Base-by-base conservation (phyloP, 2,113 vertebrate species). In the Dasyprocta punctata region DNA sequence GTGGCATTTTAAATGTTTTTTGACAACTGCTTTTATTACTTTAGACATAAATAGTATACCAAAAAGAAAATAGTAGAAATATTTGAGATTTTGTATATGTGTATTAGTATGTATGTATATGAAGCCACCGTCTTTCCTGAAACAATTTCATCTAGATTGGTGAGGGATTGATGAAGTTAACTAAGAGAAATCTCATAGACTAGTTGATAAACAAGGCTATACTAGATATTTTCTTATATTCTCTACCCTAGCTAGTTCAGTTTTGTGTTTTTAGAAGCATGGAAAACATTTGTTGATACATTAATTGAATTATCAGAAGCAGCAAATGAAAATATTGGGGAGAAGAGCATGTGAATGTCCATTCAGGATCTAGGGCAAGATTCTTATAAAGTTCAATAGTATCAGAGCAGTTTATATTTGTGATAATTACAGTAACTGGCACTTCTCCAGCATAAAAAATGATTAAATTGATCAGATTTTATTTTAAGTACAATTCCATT, bases 401-500 rank as follows among this genome's bases (percentile, higher is more conserved):
- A 41, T 52, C 19, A 44, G 56, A 77, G 17, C 4, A 12, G 19
- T 69, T 85, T 78, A 61, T 3, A 49, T 73, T 28, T 56, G 30
- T 69, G 28, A 7, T 60, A 73, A 84, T 38, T 86, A 2, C 47
- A 90, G 2, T 17, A 97, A 84, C 63, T 71, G 47, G 7, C 33
- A 16, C 93, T 8, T 69, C 44, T 90, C 3, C 10, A 69, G 30
- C 8, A 90, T 22, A 17, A 80, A 92, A 86, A 54, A 87, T 89
- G 0, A 2, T 71, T 61, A 52, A 36, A 33, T 82, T 86, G 8
- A 5, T n/a, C 30, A 61, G 20, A 65, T 3, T 85, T 91, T 14
- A 81, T 73, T 87, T 75, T 94, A 77, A 95, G 89, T 17, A 73
- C 5, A 73, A 30, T 89, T 83, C 81, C 83, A 33, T 91, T 69